Conservation (phyloP, 2,797 vertebrate species). For the Crocidura indochinensis region DNA sequence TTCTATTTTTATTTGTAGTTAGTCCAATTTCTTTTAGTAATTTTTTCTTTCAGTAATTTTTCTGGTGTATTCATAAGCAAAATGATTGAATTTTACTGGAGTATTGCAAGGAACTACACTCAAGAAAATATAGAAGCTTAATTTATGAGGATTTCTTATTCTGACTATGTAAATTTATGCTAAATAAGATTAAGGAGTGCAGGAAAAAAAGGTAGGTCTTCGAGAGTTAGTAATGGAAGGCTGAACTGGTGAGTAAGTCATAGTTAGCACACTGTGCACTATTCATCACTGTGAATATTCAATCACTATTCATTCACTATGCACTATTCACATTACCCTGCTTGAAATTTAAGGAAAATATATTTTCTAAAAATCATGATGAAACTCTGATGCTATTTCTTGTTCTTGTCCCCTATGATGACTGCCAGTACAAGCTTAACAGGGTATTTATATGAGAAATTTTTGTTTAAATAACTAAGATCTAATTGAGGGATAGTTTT, state of each 20-base stretch:
- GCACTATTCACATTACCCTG: accelerated
- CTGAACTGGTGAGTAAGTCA: not conserved
- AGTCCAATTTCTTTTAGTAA: not conserved
- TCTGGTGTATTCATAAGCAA: not conserved
- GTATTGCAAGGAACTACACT: not conserved
- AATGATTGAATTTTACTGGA: not conserved
- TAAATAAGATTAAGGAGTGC: not conserved
- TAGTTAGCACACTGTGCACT: too few relatives aligned
- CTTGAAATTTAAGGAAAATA: not conserved
- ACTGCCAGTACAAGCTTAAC: not conserved
- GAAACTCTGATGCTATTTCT: not conserved
- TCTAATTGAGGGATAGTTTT: not conserved
- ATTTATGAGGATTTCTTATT: not conserved
- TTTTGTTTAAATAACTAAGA: too few relatives aligned
- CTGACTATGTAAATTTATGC: not conserved
- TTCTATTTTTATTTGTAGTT: not conserved
- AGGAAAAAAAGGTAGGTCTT: not conserved
- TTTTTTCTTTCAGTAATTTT: not conserved
- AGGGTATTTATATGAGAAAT: not conserved
- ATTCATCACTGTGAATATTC: not conserved
- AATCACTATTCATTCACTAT: too few relatives aligned
- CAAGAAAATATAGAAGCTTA: not conserved
- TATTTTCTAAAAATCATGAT: not conserved
- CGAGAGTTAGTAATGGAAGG: not conserved
- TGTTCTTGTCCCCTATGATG: not conserved